Evolutionary conservation across 2,888 invertebrate genomes (phyloP), one percentile per base, ranked within the genome.

Genomic region (Mythimna pallens): DNA sequence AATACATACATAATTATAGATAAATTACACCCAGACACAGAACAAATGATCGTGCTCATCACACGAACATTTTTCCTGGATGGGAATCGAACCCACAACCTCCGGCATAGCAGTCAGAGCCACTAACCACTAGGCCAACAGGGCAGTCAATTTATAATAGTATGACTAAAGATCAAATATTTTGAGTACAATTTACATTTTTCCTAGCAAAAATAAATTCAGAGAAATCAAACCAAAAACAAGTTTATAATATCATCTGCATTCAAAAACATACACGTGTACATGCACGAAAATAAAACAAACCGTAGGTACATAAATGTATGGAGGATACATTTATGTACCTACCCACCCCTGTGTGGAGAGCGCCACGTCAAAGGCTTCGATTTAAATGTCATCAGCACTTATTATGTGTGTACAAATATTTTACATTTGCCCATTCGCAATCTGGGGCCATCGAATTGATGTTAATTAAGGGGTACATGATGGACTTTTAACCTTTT

Each of bases 341-440:
- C n/a, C n/a, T n/a, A n/a, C n/a, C 65, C 61, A 71, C 64, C 78
- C 63, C 36, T 36, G 17, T 50, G 9, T 62, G 61, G 54, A 50
- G 65, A 69, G 72, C 64, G 64, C 25, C 57, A 83, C 79, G 75
- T 86, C 87, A 88, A 88, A 88, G 85, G 71, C 71, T 80, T 82
- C 75, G 65, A 84, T 85, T 82, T 79, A 81, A 86, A 86, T 86
- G 81, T 76, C 80, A 80, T 83, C 81, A 82, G 66, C 63, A 74
- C 68, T 47, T 74, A 67, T 81, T 70, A 61, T 57, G 25, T 76
- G 47, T 62, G 55, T 50, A 36, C 36, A 83, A 61, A 79, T 34
- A 73, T 40, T 82, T 64, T 55, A 68, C 50, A 30, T 76, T 30
- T 57, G 65, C 58, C 59, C 70, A 70, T 57, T 65, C 65, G 40